Evolutionary conservation across 2,113 vertebrate genomes (phyloP), one percentile per base, ranked within the genome.

Genomic region (Cyprinodon variegatus): DNA sequence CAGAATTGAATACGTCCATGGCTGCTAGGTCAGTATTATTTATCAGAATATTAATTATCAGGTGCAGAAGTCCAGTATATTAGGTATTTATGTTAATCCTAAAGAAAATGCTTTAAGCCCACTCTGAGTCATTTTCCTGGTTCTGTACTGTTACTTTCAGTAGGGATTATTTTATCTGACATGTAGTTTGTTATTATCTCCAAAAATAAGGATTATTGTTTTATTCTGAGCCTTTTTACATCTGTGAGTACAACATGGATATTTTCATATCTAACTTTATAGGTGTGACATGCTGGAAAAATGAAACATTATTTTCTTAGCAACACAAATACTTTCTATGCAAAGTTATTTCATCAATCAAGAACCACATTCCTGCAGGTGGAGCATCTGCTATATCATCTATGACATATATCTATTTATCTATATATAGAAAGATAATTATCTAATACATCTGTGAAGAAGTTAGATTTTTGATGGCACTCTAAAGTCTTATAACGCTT

Each of bases 261-360:
- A 81, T 92, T 88, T 89, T 90, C 72, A 79, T 74, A 86, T 50
- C 65, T 72, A 69, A 82, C 62, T 78, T 78, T 40, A 80, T 70
- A 61, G 66, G 68, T 73, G 64, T 74, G 75, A 72, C 84, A 83
- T 80, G 75, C 77, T 78, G 76, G 81, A 83, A 89, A 81, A 79
- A 77, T 77, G 20, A 75, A 72, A 76, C 38, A 72, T 88, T 88
- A 85, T 92, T 90, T 91, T 91, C 70, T 74, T 90, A 87, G 79
- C 80, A 76, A 84, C 53, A 4, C 78, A 84, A 88, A 82, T 79
- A 88, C 76, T 82, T 91, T 90, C 93, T 94, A 94, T 94, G 93
- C 93, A 94, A 94, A 83, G 61, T 80, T 78, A 66, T 77, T 76
- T 83, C 68, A 81, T 88, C n/a, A 82, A 70, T 86, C 72, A 75